Conservation (phyloP, 2,888 invertebrate genomes). For the Arge pagana region DNA sequence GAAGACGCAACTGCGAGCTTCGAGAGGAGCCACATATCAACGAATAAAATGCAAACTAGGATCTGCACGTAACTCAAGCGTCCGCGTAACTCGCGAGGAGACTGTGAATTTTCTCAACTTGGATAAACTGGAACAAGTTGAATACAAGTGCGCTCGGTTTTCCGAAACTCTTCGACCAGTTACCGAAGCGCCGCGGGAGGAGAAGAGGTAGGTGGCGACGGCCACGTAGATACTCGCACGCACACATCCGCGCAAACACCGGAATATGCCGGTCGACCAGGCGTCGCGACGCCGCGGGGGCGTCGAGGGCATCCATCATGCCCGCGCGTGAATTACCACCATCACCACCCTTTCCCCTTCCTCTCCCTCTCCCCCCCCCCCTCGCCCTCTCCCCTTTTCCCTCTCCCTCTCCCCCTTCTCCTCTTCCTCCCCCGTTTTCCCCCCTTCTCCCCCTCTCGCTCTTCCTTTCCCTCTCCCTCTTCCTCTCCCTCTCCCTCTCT, state of each 20-base stretch:
- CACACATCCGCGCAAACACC: not conserved
- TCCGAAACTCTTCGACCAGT: conserved; percentile 12
- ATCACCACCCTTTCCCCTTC: conserved; percentile 26
- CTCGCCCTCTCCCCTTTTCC: conserved; percentile 26
- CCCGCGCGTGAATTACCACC: conserved; percentile 52
- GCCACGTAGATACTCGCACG: not conserved
- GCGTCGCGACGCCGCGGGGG: conserved; percentile 53
- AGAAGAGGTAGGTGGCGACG: conserved; percentile 4
- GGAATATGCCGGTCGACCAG: conserved; percentile 35
- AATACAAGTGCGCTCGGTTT: conserved; percentile 10
- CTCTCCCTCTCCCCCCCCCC: not conserved
- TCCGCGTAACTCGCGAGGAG: too few relatives aligned
- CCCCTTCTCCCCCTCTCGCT: conserved; percentile 7
- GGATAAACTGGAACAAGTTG: conserved; percentile 16
- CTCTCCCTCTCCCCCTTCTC: conserved; percentile 25
- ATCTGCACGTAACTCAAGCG: too few relatives aligned
- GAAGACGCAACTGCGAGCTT: too few relatives aligned
- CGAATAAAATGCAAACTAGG: too few relatives aligned
- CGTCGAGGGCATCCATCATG: conserved; percentile 54
- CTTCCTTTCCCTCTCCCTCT: not conserved
- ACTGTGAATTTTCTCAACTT: not conserved
- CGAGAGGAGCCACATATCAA: too few relatives aligned
- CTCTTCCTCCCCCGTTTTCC: conserved; percentile 22
- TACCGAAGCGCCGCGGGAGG: not conserved
- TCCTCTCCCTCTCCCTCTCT: conserved; percentile 8